Evolutionary conservation across 2,113 vertebrate species (phyloP).

Genomic region (Siniperca knerii): DNA sequence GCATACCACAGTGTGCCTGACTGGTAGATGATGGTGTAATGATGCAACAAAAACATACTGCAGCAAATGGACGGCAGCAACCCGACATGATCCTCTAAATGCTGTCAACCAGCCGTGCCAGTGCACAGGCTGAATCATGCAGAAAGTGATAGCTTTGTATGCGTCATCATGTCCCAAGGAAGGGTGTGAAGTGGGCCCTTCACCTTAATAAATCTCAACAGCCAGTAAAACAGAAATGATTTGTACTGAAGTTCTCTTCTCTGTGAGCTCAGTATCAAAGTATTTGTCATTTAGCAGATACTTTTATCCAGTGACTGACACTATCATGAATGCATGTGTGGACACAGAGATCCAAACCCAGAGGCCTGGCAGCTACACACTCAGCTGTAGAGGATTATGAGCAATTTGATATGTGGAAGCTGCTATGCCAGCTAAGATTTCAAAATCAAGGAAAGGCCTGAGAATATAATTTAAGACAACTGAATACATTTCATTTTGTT

Average conservation of each 20-base stretch:
- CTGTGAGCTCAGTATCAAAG: background rate
- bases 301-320: slow-evolving; percentile 1
- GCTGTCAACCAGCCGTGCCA: background rate
- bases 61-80: background rate
- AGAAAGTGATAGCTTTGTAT: slow-evolving; percentile 38
- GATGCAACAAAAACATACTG: slow-evolving; percentile 17
- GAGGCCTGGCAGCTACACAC: background rate
- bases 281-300: background rate
- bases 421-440: background rate
- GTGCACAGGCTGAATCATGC: slow-evolving; percentile 37
- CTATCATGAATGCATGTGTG: background rate
- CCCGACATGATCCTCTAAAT: slow-evolving; percentile 17
- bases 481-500: background rate
- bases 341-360: background rate
- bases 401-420: background rate
- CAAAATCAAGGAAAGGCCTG: background rate
- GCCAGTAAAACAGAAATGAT: slow-evolving; percentile 22
- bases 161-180: slow-evolving; percentile 40
- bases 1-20: background rate
- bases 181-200: slow-evolving; percentile 31
- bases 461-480: background rate
- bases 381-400: background rate
- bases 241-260: background rate
- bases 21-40: background rate
- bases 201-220: slow-evolving; percentile 26